Evolutionary conservation across 1,140 invertebrate species (phyloP), one percentile per base, ranked within the genome.

Genomic region (Oryzaephilus surinamensis): DNA sequence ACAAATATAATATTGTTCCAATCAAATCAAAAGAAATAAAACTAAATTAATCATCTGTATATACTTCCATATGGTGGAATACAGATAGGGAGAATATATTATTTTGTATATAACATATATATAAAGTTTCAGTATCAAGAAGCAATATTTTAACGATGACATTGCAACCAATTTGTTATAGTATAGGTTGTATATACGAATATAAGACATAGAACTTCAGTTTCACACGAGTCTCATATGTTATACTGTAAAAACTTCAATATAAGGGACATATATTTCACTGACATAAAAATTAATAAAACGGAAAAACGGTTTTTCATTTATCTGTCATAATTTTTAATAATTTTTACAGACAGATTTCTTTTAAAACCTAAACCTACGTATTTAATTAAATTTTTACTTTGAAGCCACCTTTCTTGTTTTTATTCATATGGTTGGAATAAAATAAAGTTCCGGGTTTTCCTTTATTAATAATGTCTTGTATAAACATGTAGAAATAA

Each of bases 121-220:
- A 49, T 49, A 49, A 49, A 46, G 41, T 43, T 35, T 33, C 28
- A n/a, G 41, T 46, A 49, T 46, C 40, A 42, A 42, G 39, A 19
- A 24, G 47, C 38, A 49, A 49, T 49, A 49, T 46, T 46, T 49
- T 38, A 49, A 4, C 35, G 43, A 46, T 48, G 47, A 49, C 47
- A 49, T 36, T 41, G 30, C 14, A 40, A 32, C 38, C 39, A 48
- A 48, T 48, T 48, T 48, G 46, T 48, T 45, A 48, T 42, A 43
- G 38, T 38, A 41, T 31, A 39, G 42, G 31, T 24, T 43, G 42
- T 48, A 44, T n/a, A n/a, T n/a, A n/a, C n/a, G n/a, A n/a, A n/a
- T n/a, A n/a, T 29, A 35, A 45, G 26, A 35, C 40, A 31, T 21
- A 42, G 37, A 48, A 45, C 17, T 31, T 45, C 39, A 38, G 24